Evolutionary conservation across 2,888 invertebrate genomes (phyloP), one percentile per base, ranked within the genome.

Genomic region (Leistus spinibarbis): DNA sequence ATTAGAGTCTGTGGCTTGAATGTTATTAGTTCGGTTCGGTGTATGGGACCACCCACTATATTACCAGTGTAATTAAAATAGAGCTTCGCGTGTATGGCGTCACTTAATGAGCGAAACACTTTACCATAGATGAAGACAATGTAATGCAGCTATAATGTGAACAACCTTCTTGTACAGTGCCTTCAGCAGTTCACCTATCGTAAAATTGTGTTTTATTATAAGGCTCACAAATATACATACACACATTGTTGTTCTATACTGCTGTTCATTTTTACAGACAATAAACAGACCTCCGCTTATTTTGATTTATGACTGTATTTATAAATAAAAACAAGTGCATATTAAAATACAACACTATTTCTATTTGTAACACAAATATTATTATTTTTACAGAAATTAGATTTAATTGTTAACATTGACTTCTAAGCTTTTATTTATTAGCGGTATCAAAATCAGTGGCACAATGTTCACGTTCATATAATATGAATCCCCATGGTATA

Each of bases 401-500:
- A 0, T 27, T 27, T 27, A 27, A 27, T 9, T 1, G 4, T 27
- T 40, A 10, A 13, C 40, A 10, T 40, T 40, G 40, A 40, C 0
- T 40, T 5, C 40, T 5, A 40, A 40, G 40, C 40, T 40, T 40
- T 40, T 40, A 40, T 40, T 4, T 40, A 40, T 40, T 40, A 40
- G 40, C 40, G 40, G 4, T 40, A 40, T 40, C 40, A 40, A 40
- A 40, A 40, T 40, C 40, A 40, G 40, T 40, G 40, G 7, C 40
- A 40, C 40, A 40, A 40, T 40, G 40, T 40, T 40, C n/a, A 27
- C 13, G n/a, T n/a, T n/a, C n/a, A n/a, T n/a, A n/a, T n/a, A n/a
- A 54, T 40, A 67, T 40, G n/a, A 67, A 17, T 67, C 54, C 67
- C 67, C 13, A 54, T 19, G 17, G 69, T 40, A 27, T 27, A 69